These are phyloP conservation scores for Catocala fraxini DNA, from an alignment of 2,888 invertebrate species.

Conservation along the genomic window DNA sequence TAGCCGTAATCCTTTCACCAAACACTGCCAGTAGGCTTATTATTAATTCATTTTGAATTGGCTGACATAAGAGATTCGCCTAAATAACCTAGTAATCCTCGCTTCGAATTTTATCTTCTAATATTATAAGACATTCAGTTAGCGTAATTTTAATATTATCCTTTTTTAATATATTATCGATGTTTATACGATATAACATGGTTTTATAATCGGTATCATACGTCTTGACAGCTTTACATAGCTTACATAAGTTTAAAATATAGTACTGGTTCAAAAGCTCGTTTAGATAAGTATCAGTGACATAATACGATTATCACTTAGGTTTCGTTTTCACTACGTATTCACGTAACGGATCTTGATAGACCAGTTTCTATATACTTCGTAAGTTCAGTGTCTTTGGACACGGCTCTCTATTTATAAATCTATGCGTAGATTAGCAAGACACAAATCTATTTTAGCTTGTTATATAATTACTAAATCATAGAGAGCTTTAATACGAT, in stretches of 20 bases:
- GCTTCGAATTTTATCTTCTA: conserved; percentile 6
- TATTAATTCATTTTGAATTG: conserved; percentile 23
- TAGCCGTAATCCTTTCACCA: conserved; percentile 39
- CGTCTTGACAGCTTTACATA: no score
- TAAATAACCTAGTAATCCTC: conserved; percentile 14
- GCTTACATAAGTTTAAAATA: no score
- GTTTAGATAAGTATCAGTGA: conserved; percentile 21
- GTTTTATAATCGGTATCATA: no score
- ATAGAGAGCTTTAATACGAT: no score
- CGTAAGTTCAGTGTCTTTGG: conserved; percentile 34
- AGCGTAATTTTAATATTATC: no score
- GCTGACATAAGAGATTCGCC: conserved; percentile 24
- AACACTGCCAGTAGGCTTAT: conserved; percentile 26
- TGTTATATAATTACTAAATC: no score
- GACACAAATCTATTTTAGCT: no score
- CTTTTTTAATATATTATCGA: no score
- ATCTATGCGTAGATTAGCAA: no score
- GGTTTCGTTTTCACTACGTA: conserved; percentile 39
- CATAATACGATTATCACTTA: conserved; percentile 31
- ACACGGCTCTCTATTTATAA: no score
- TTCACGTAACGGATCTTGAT: conserved; percentile 41
- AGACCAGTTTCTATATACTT: conserved; percentile 38
- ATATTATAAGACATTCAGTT: background rate
- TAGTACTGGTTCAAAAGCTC: background rate
- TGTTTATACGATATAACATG: no score